phyloP scores from a whole-genome alignment of 2,888 invertebrate genomes.

The Andrena flavipes region DNA sequence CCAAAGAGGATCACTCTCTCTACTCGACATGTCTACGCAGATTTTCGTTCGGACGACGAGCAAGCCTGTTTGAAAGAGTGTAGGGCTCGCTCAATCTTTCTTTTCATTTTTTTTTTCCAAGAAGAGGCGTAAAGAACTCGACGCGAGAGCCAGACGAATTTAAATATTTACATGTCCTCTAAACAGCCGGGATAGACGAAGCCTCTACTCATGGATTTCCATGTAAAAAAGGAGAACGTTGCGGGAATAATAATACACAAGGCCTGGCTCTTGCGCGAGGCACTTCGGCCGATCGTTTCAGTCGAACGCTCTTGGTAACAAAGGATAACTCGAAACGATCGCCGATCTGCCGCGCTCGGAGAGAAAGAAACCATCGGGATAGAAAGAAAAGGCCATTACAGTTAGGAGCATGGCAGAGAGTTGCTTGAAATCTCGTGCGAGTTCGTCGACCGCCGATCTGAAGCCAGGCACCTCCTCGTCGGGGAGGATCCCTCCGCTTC shows the following conservation, averaged over 20 bases:
- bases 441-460: constrained; percentile 88
- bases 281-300: neutral
- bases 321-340: neutral
- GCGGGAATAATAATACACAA: neutral
- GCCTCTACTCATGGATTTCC: neutral
- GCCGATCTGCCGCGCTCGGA: neutral
- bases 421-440: constrained; percentile 90
- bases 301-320: neutral
- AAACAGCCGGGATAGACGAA: neutral
- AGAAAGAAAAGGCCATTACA: constrained; percentile 71
- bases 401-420: constrained; percentile 89
- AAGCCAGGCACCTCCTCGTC: constrained; percentile 89
- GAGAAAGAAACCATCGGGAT: neutral
- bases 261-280: neutral
- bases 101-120: neutral
- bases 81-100: neutral
- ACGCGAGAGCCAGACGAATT: neutral
- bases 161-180: constrained; percentile 4
- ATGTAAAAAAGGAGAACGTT: neutral
- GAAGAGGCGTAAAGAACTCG: neutral
- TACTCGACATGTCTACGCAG: no score
- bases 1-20: no score
- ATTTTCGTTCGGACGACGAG: no score
- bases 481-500: constrained; percentile 88
- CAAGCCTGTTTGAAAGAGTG: neutral